Conservation (phyloP, 2,113 vertebrate genomes). For the Tragelaphus imberbis region DNA sequence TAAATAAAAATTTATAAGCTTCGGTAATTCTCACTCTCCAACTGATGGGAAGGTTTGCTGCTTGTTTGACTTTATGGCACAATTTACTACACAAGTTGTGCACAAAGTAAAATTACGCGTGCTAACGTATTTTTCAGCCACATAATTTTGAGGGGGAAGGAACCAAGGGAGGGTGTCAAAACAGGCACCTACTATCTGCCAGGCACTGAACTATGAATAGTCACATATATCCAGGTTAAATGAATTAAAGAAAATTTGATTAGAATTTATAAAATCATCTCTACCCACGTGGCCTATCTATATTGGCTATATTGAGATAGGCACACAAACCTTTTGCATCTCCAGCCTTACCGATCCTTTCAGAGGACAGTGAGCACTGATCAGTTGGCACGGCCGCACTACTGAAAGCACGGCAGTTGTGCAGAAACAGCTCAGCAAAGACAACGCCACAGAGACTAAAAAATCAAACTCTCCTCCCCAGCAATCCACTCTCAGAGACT, state of each 20-base stretch:
- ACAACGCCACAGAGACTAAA: neutral
- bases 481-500: neutral
- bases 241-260: neutral
- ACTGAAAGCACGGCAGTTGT: accelerated
- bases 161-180: neutral
- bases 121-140: neutral
- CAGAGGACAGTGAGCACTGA: neutral
- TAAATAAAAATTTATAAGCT: neutral
- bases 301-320: neutral
- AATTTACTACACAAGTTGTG: neutral
- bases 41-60: neutral
- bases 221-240: neutral
- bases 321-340: neutral
- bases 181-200: neutral
- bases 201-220: neutral
- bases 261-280: neutral
- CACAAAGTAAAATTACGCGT: neutral
- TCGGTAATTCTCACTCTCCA: slow-evolving; percentile 20
- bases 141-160: neutral
- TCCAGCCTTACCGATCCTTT: neutral
- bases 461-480: neutral
- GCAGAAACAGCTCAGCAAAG: neutral
- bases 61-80: neutral
- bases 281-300: neutral
- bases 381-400: accelerated